Evolutionary conservation across 2,113 vertebrate species (phyloP), one percentile per base, ranked within the genome.

Genomic region (Alouatta palliata): DNA sequence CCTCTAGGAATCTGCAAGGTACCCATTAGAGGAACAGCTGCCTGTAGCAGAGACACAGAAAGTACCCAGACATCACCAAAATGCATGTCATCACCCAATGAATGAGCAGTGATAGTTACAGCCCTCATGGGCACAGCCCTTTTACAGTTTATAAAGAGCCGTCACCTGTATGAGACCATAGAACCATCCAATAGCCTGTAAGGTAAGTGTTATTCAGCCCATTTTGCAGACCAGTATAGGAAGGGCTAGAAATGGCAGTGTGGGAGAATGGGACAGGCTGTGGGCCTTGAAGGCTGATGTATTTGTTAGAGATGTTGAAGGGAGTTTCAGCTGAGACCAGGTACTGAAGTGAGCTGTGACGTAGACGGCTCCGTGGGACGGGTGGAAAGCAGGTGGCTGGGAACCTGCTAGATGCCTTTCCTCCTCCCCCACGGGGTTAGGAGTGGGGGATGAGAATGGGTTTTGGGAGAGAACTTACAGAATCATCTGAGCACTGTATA

Each of bases 31-130:
- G 23, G 4, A 10, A 3, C 1, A 32, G 56, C 66, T 76, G n/a
- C 13, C 32, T 25, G 11, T 10, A n/a, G 54, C 19, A 32, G 84
- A 87, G 56, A 66, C 25, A 35, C 13, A 6, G 43, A 21, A 54
- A 43, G 20, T 35, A 12, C 25, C 45, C 1, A 11, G 7, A 6
- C 23, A 21, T 10, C 76, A 43, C 14, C 3, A 3, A 0, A 6
- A 32, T 12, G 27, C n/a, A 0, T 13, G 35, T 8, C 7, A 3
- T 14, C 19, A 45, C 11, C 1, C 1, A 2, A 45, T 21, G 20
- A 45, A 27, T 1, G 61, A n/a, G 70, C 13, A 0, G 23, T 0
- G 19, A 37, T 3, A 25, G 49, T 8, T 13, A 45, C n/a, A 56
- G 35, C 30, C 35, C n/a, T 58, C 56, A 0, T 8, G 10, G 1